phyloP scores from a whole-genome alignment of 2,797 vertebrate genomes.

The Alauda arvensis region DNA sequence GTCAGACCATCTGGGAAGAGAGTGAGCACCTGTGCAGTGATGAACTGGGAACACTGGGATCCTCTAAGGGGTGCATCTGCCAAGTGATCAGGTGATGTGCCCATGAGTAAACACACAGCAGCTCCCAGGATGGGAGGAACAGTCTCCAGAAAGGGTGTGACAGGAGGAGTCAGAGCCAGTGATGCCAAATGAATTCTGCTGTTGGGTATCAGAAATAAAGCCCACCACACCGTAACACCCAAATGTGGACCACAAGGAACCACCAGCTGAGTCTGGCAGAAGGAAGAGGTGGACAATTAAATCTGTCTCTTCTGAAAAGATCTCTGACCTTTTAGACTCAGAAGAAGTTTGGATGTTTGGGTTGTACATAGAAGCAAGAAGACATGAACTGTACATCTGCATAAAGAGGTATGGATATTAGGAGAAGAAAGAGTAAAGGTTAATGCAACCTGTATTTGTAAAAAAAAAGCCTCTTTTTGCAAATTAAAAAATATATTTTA shows the following conservation, averaged over 20 bases:
- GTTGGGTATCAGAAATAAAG: background rate
- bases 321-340: background rate
- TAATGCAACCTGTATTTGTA: background rate
- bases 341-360: background rate
- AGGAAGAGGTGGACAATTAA: background rate
- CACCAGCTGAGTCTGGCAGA: background rate
- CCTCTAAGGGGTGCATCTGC: background rate
- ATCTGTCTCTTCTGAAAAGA: background rate
- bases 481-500: background rate
- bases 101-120: rapidly evolving
- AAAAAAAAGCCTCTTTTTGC: background rate
- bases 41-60: background rate
- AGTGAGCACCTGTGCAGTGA: background rate
- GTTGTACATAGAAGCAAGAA: background rate
- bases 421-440: background rate
- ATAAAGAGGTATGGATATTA: background rate
- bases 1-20: background rate
- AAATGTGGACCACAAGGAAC: rapidly evolving
- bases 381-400: background rate
- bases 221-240: rapidly evolving
- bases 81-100: background rate
- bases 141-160: background rate
- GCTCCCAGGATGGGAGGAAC: background rate
- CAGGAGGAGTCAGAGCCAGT: background rate
- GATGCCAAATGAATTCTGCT: rapidly evolving